Conservation (phyloP, 1,140 invertebrate species). For the Zelostemma sp. region DNA sequence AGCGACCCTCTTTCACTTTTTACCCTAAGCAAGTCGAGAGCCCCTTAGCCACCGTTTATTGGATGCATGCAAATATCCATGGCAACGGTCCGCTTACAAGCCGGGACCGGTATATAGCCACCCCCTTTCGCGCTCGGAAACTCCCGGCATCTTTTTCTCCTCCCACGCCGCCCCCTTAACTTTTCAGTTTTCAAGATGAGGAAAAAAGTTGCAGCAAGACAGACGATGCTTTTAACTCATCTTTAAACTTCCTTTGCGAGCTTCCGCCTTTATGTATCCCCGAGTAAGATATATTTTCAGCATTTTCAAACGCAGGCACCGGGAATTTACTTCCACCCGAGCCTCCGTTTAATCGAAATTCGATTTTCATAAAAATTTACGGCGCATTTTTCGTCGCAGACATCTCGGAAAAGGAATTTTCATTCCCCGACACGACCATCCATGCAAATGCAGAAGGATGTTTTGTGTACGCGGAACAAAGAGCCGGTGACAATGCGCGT, state of each 20-base stretch:
- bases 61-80: constrained; percentile 73
- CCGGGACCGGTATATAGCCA: constrained; percentile 17
- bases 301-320: too few relatives aligned
- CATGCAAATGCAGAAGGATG: constrained; percentile 54
- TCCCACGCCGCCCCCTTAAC: constrained; percentile 14
- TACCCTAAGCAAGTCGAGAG: constrained; percentile 68
- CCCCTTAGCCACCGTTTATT: constrained; percentile 71
- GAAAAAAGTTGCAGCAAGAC: constrained; percentile 32
- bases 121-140: constrained; percentile 27
- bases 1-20: constrained; percentile 67
- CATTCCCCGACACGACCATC: constrained; percentile 51
- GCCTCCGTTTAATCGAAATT: too few relatives aligned
- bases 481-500: constrained; percentile 54
- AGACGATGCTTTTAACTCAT: constrained; percentile 42
- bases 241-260: constrained; percentile 14
- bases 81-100: constrained; percentile 60
- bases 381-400: constrained; percentile 1
- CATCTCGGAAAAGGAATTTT: constrained; percentile 57
- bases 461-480: constrained; percentile 58
- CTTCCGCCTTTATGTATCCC: not conserved
- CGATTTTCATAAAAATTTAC: too few relatives aligned
- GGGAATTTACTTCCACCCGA: too few relatives aligned
- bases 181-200: constrained; percentile 28
- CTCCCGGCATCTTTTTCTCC: constrained; percentile 20
- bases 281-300: too few relatives aligned